Evolutionary conservation across 2,797 vertebrate genomes (phyloP).

Genomic region (Chloroceryle amazona): DNA sequence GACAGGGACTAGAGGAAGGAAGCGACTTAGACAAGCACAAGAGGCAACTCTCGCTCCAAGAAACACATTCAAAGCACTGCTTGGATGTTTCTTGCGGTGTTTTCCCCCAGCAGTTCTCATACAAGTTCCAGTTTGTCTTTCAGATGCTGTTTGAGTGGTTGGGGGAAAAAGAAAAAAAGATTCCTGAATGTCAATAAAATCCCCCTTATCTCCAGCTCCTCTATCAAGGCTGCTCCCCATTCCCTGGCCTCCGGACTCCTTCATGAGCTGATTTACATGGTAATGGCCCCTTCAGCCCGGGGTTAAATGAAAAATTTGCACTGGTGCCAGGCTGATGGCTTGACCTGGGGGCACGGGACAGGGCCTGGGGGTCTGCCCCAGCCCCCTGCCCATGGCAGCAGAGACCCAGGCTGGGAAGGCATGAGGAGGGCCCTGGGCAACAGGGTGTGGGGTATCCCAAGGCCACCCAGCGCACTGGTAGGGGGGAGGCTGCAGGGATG

Average conservation of each 20-base stretch:
- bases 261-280: not conserved
- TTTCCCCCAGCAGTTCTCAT: not conserved
- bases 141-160: not conserved
- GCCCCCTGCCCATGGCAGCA: not conserved
- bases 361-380: not conserved
- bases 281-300: not conserved
- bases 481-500: fast-evolving
- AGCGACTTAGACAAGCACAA: not conserved
- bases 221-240: not conserved
- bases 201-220: conserved; percentile 10
- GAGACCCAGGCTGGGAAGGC: fast-evolving
- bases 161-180: not conserved
- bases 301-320: not conserved
- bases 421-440: not conserved
- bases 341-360: not conserved
- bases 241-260: not conserved
- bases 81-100: not conserved
- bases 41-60: not conserved
- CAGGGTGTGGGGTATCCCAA: not conserved
- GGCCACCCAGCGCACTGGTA: fast-evolving
- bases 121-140: not conserved
- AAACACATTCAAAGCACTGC: not conserved
- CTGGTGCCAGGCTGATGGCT: not conserved
- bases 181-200: not conserved
- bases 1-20: not conserved